Base-by-base conservation (phyloP, 2,888 invertebrate species). In the Melieria picta region DNA sequence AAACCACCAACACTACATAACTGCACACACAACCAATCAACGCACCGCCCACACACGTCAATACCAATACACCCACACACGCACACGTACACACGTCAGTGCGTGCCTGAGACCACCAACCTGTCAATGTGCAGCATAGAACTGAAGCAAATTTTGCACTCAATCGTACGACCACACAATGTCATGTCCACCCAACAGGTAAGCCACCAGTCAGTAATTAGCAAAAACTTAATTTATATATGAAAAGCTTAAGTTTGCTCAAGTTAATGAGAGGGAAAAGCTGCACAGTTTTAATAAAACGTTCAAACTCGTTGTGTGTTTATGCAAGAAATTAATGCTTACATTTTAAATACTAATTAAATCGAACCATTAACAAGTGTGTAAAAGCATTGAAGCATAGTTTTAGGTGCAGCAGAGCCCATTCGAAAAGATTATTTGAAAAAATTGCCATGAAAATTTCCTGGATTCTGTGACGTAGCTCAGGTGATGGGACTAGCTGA, bases 91-190 rank as follows among this genome's bases (percentile, higher is more conserved):
- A n/a, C 48, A 46, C 45, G 46, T 5, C 84, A 93, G 92, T 91
- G 92, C 85, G 89, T 92, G 88, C 89, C 91, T 78, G 92, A 92
- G 84, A 91, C 91, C 52, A 88, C 90, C 68, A 91, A 90, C 77
- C 84, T 90, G 56, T 88, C 90, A 13, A 89, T 90, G 69, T 92
- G 91, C 80, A 86, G 87, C 77, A 89, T 89, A 78, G 89, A 97
- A 87, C 88, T 97, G 77, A 89, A 94, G 69, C 94, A 93, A 85
- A 90, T 96, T 79, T 92, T 95, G 77, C 90, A 93, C 77, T 91
- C 93, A 77, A 94, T 95, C 78, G 91, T 95, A 58, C 87, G 92
- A 71, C 90, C 93, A 63, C 91, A 93, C 77, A 91, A 93, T 83
- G 94, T 95, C 83, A 90, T 95, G 74, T 91, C 93, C 60, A 93